Conservation (phyloP, 35 echinoderm and acorn worm species). For the Lytechinus variegatus region DNA sequence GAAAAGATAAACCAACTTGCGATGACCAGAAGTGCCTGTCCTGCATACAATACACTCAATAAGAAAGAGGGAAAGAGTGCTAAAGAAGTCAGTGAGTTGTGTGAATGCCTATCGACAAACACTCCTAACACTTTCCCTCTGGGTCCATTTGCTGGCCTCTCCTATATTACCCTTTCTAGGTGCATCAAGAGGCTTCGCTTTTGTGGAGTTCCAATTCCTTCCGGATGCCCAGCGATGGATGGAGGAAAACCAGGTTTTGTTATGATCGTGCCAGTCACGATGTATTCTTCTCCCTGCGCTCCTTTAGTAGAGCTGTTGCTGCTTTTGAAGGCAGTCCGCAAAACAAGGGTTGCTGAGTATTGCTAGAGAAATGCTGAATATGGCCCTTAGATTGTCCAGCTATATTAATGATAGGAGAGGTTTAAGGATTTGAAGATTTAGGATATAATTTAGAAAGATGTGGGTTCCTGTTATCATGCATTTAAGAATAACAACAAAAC, state of each 20-base stretch:
- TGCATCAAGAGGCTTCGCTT: slow-evolving; percentile 99
- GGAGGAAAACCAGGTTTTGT: slow-evolving; percentile 99
- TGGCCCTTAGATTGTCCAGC: not conserved
- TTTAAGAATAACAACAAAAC: too few relatives aligned
- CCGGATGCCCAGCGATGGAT: slow-evolving; percentile 98
- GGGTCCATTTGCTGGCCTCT: slow-evolving; percentile 57
- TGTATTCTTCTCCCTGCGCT: slow-evolving; percentile 30
- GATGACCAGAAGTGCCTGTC: slow-evolving; percentile 13
- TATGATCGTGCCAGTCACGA: slow-evolving; percentile 71
- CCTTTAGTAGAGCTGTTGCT: slow-evolving; percentile 8
- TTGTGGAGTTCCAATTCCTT: slow-evolving; percentile 99
- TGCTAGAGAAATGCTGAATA: not conserved
- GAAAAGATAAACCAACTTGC: not conserved
- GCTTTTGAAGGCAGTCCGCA: slow-evolving; percentile 17
- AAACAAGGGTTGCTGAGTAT: slow-evolving; percentile 35
- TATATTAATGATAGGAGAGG: not conserved
- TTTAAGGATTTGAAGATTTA: not conserved
- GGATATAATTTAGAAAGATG: too few relatives aligned
- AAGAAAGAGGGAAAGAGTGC: slow-evolving; percentile 23
- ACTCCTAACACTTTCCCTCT: slow-evolving; percentile 26
- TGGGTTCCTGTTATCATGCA: too few relatives aligned
- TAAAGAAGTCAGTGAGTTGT: not conserved
- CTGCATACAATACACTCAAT: not conserved
- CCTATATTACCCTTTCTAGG: slow-evolving; percentile 78
- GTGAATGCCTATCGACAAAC: slow-evolving; percentile 16